Evolutionary conservation across 2,113 vertebrate genomes (phyloP).

Genomic region (Peromyscus californicus): DNA sequence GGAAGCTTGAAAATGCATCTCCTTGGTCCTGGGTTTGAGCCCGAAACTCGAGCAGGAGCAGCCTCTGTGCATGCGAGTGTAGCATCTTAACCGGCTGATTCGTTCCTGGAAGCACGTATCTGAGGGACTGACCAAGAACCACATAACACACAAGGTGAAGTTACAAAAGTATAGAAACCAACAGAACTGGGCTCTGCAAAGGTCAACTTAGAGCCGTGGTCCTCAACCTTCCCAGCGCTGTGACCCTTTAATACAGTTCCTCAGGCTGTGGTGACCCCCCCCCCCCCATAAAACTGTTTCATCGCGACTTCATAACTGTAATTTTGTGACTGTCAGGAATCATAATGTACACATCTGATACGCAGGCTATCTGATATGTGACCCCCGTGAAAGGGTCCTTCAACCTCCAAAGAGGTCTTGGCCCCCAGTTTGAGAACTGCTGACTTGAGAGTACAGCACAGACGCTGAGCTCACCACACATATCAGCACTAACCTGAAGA

Average conservation of each 20-base stretch:
- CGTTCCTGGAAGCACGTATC: background rate
- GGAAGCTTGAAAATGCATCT: conserved; percentile 33
- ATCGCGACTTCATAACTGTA: background rate
- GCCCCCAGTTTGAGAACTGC: background rate
- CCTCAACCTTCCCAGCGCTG: background rate
- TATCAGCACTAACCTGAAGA: conserved; percentile 22
- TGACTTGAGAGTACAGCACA: background rate
- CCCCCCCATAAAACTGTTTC: background rate
- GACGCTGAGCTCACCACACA: background rate
- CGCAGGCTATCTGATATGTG: background rate
- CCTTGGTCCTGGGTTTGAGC: background rate
- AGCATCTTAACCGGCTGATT: background rate
- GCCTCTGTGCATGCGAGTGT: background rate
- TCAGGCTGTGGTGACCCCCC: background rate
- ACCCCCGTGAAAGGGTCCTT: background rate
- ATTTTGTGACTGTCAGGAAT: background rate
- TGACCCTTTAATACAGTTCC: background rate
- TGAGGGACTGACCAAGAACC: background rate
- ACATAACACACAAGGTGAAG: background rate
- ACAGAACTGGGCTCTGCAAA: background rate
- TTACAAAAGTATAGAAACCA: conserved; percentile 10
- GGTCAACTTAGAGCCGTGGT: background rate
- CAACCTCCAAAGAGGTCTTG: background rate
- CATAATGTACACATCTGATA: background rate
- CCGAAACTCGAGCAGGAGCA: conserved; percentile 2